Conservation (phyloP, 2,888 invertebrate genomes). For the Noctua fimbriata region DNA sequence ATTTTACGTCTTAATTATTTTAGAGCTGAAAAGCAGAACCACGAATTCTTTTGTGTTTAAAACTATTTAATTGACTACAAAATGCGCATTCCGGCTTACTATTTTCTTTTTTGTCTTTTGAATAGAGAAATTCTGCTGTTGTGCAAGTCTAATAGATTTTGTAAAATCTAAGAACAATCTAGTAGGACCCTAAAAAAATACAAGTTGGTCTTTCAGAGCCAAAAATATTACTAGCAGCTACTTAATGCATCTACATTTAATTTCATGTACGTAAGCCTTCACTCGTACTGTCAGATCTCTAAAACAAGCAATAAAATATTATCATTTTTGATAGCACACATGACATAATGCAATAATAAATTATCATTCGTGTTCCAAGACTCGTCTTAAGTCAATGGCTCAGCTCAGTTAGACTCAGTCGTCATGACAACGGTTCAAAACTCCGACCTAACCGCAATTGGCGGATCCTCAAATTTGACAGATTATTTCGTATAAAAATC, state of each 20-base stretch:
- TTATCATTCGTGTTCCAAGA: neutral
- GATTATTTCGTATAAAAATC: neutral
- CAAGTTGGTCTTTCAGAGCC: neutral
- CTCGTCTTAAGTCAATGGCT: neutral
- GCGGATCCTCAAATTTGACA: neutral
- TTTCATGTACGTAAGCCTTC: neutral
- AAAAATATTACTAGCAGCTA: neutral
- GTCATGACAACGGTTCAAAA: neutral
- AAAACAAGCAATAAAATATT: neutral
- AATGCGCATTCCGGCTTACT: constrained; percentile 11
- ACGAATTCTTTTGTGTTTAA: constrained; percentile 19
- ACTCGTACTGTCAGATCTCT: neutral
- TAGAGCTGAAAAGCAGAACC: constrained; percentile 7
- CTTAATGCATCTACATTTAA: neutral
- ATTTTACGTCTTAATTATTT: constrained; percentile 45
- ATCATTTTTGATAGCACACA: neutral
- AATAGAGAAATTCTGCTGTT: neutral
- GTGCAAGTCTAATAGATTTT: neutral
- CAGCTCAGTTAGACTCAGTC: neutral
- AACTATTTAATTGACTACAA: constrained; percentile 34
- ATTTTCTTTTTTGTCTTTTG: constrained; percentile 5
- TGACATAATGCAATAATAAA: neutral
- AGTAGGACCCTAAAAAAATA: neutral
- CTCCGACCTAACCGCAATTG: neutral
- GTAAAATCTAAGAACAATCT: neutral